These are phyloP conservation scores for Zhengitettix transpicula DNA, from an alignment of 2,888 invertebrate genomes.

Conservation along the genomic window DNA sequence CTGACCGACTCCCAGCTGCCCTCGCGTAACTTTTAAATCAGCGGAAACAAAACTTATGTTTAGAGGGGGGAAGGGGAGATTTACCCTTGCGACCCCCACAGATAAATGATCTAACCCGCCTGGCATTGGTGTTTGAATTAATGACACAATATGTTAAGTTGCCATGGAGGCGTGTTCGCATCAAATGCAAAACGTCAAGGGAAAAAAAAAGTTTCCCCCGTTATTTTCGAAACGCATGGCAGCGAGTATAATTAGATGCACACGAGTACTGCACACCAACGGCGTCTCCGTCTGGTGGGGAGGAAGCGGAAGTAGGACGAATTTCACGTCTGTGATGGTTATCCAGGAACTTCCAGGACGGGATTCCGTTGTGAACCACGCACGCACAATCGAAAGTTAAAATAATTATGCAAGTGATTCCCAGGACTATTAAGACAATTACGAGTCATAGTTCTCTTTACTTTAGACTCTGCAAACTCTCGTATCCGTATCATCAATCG, in stretches of 20 bases:
- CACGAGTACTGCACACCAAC: no score
- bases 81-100: neutral
- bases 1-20: slow-evolving; percentile 9
- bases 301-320: neutral
- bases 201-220: neutral
- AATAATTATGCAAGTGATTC: no score
- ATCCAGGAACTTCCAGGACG: no score
- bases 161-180: neutral
- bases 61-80: neutral
- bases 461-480: no score
- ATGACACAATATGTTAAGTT: neutral
- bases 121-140: neutral
- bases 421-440: no score
- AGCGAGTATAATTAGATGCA: no score
- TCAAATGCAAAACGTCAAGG: neutral
- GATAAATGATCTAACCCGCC: slow-evolving; percentile 2
- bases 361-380: no score
- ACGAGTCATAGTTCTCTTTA: no score
- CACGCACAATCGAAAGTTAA: no score
- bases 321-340: no score
- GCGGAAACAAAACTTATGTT: slow-evolving; percentile 3
- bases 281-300: neutral
- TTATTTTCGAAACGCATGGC: neutral
- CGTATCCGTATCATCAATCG: no score
- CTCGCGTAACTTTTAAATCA: slow-evolving; percentile 1